Percentiles rank a stretch among this genome's conserved stretches.
Evolutionary conservation across 2,888 invertebrate species (phyloP).

Genomic region (Endomychus coccineus): DNA sequence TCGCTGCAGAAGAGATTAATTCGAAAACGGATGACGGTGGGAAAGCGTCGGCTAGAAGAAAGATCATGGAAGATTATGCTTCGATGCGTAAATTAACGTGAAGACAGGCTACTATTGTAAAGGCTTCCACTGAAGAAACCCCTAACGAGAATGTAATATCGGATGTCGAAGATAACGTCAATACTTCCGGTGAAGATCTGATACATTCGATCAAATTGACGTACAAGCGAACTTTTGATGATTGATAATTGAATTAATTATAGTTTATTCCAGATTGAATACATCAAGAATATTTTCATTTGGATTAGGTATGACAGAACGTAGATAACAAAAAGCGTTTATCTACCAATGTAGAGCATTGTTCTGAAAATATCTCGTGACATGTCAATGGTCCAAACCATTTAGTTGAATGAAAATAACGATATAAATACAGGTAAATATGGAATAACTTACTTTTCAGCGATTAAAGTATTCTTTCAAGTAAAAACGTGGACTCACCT

Average conservation of each 20-base stretch:
- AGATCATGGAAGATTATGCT: conserved; percentile 23
- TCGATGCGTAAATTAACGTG: conserved; percentile 43
- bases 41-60: conserved; percentile 1
- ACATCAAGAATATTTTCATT: no score
- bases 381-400: no score
- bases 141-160: no score
- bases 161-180: conserved; percentile 1
- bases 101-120: conserved; percentile 44
- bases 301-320: no score
- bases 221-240: conserved; percentile 47
- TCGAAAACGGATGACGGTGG: background rate
- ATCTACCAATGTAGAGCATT: no score
- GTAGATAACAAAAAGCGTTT: no score
- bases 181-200: conserved; percentile 27
- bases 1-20: no score
- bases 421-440: no score
- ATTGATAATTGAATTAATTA: conserved; percentile 29
- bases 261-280: background rate
- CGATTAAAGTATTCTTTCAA: no score
- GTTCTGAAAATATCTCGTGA: no score
- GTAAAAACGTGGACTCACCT: background rate
- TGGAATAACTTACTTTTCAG: no score
- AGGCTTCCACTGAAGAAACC: conserved; percentile 33
- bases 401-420: no score
- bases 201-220: conserved; percentile 47